phyloP scores from a whole-genome alignment of 2,113 vertebrate genomes.

The Ornithorhynchus anatinus region DNA sequence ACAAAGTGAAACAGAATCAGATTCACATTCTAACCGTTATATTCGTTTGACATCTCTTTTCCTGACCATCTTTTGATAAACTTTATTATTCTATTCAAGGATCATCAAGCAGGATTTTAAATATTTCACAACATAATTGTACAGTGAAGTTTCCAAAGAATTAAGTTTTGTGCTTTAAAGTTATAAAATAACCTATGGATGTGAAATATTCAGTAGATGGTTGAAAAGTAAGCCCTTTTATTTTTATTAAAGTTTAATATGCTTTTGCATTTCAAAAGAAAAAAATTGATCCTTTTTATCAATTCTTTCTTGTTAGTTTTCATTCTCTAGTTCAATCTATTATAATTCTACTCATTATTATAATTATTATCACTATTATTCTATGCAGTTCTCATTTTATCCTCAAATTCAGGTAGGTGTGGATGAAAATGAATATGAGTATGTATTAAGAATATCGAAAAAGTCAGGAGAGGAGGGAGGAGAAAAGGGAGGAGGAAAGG shows the following conservation, averaged over 20 bases:
- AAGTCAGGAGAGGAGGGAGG: too few relatives aligned
- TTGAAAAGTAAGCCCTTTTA: conserved; percentile 68
- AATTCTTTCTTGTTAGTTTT: too few relatives aligned
- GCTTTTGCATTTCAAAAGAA: conserved; percentile 32
- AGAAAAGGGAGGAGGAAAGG: too few relatives aligned
- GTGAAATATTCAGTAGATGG: conserved; percentile 3
- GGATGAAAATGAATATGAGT: too few relatives aligned
- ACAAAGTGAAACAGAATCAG: conserved; percentile 11
- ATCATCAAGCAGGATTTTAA: too few relatives aligned
- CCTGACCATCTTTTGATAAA: conserved; percentile 24
- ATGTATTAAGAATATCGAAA: too few relatives aligned
- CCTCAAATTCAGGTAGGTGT: too few relatives aligned
- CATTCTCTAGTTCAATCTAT: too few relatives aligned
- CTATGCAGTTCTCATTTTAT: background rate
- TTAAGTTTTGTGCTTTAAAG: conserved; percentile 51
- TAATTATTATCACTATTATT: background rate
- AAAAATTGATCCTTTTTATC: conserved; percentile 59
- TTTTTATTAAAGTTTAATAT: conserved; percentile 51
- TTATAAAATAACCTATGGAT: conserved; percentile 27
- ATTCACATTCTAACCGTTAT: background rate
- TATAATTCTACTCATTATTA: background rate
- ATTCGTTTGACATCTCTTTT: conserved; percentile 18
- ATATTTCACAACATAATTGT: too few relatives aligned
- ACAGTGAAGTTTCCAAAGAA: conserved; percentile 41
- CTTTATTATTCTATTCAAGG: background rate